Evolutionary conservation across 2,797 vertebrate genomes (phyloP).

Genomic region (Ptychobarbus kaznakovi): DNA sequence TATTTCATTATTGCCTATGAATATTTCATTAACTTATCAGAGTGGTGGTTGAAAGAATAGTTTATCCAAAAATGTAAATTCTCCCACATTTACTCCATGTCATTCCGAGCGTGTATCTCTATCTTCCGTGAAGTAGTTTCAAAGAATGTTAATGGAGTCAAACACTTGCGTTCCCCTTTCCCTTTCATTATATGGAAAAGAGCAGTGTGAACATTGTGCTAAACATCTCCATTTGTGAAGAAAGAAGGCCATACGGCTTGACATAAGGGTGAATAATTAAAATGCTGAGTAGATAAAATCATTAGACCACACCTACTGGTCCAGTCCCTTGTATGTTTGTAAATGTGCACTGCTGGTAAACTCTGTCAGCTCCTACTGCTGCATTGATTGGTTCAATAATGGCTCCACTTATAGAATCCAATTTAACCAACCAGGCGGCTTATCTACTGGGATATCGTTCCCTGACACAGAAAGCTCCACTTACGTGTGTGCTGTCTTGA

Average conservation of each 20-base stretch:
- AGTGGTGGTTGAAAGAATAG: background rate
- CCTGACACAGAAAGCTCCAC: background rate
- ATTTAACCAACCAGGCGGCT: background rate
- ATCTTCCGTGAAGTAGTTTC: background rate
- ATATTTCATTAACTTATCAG: conserved; percentile 7
- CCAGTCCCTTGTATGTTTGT: background rate
- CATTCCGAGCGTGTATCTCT: background rate
- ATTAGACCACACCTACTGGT: background rate
- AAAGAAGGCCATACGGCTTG: background rate
- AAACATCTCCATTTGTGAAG: background rate
- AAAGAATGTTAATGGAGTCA: background rate
- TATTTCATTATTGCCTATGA: conserved; percentile 22
- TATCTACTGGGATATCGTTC: conserved; percentile 14
- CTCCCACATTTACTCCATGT: background rate
- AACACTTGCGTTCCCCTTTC: background rate
- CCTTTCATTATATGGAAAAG: background rate
- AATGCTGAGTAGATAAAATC: background rate
- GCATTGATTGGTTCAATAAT: conserved; percentile 17
- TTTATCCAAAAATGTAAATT: background rate
- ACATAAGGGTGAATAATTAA: background rate
- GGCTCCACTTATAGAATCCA: conserved; percentile 13
- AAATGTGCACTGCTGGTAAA: conserved; percentile 28
- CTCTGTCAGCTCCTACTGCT: background rate
- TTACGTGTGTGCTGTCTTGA: background rate
- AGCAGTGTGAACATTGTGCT: background rate